These are phyloP conservation scores for Bos javanicus DNA, from an alignment of 2,113 vertebrate species.

Conservation along the genomic window DNA sequence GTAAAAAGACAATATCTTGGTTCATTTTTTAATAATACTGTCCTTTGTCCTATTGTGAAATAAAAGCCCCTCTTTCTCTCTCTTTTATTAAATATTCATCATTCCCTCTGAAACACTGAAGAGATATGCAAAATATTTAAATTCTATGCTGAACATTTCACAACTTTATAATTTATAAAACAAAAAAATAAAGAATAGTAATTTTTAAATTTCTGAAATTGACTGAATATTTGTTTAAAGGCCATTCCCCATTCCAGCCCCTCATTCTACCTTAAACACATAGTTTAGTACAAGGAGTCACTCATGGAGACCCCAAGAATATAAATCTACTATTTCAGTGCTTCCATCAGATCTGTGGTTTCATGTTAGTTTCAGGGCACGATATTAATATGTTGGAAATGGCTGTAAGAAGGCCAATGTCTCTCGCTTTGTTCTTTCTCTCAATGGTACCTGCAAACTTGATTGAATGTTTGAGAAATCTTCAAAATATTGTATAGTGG, in stretches of 20 bases:
- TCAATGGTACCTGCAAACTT: neutral
- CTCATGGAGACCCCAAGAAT: neutral
- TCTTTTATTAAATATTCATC: neutral
- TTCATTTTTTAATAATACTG: neutral
- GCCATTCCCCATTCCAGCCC: neutral
- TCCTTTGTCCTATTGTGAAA: neutral
- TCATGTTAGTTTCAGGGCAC: neutral
- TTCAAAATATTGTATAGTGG: neutral
- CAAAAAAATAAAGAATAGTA: neutral
- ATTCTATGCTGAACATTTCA: neutral
- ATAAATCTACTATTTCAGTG: neutral
- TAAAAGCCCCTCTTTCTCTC: neutral
- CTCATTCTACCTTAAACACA: neutral
- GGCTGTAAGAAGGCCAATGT: neutral
- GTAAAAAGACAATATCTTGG: neutral
- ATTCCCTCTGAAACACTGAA: neutral
- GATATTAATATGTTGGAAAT: neutral
- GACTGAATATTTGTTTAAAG: neutral
- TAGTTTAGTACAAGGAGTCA: neutral
- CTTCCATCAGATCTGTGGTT: neutral
- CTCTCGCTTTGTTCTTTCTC: neutral
- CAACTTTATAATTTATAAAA: neutral
- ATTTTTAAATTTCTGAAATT: conserved; percentile 18
- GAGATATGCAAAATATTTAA: neutral
- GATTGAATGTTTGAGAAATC: neutral